Conservation (phyloP, 2,113 vertebrate species). For the Gorsachius goisagi region DNA sequence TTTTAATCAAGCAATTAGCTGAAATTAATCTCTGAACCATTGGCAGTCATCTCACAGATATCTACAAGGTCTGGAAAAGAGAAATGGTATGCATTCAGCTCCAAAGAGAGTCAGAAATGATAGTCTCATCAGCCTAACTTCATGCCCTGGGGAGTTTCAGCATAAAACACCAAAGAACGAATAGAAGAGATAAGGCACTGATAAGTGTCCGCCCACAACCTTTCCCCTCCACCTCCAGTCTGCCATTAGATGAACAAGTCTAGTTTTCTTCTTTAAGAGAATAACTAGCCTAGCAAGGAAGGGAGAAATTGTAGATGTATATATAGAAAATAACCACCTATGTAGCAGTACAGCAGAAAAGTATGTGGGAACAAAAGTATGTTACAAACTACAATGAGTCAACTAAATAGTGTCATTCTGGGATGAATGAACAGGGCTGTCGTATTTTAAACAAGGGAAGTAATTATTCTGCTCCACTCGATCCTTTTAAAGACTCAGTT, state of each 20-base stretch:
- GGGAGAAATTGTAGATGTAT: neutral
- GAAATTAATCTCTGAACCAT: neutral
- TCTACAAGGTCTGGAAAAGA: neutral
- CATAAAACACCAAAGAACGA: neutral
- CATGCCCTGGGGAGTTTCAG: neutral
- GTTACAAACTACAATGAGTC: neutral
- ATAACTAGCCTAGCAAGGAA: neutral
- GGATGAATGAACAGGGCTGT: neutral
- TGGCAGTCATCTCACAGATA: neutral
- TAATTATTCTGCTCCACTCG: neutral
- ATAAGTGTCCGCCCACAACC: neutral
- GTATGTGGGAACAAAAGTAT: neutral
- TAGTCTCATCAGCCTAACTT: neutral
- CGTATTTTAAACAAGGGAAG: neutral
- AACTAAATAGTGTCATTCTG: neutral
- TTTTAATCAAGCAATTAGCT: neutral
- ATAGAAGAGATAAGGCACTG: neutral
- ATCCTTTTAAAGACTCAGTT: neutral
- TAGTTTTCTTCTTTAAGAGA: neutral
- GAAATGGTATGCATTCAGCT: neutral
- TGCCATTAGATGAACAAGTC: neutral
- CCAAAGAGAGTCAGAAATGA: neutral
- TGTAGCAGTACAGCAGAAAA: neutral
- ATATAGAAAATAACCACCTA: neutral
- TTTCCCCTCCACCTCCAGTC: rapidly evolving